A percentile compares a stretch with the other conserved stretches of the same genome.
These are phyloP conservation scores for Varanus salvator DNA, from an alignment of 2,113 vertebrate species.

Conservation along the genomic window DNA sequence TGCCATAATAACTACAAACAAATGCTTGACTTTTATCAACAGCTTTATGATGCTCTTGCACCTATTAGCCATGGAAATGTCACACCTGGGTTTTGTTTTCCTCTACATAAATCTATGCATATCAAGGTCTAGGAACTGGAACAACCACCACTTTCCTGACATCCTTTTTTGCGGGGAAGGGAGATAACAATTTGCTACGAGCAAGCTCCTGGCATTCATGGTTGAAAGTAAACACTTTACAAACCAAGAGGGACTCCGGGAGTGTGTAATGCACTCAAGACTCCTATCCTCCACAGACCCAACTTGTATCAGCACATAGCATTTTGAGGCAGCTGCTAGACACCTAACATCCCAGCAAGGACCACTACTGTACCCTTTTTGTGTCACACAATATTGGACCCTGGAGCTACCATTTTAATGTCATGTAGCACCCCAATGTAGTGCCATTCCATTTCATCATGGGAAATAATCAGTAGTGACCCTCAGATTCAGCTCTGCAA, in stretches of 20 bases:
- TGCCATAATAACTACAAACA: conserved; percentile 7
- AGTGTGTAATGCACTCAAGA: not conserved
- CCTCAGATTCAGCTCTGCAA: no score
- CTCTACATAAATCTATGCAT: not conserved
- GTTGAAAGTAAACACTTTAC: not conserved
- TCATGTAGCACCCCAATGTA: no score
- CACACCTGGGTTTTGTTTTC: not conserved
- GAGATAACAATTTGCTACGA: not conserved
- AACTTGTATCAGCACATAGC: not conserved
- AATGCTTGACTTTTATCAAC: not conserved
- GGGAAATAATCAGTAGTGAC: not conserved
- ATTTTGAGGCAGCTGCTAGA: not conserved
- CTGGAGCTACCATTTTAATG: no score
- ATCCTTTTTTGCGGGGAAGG: not conserved
- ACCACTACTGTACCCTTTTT: not conserved
- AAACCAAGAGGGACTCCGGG: not conserved
- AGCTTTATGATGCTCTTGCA: not conserved
- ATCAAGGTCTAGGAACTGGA: not conserved
- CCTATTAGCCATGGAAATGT: not conserved
- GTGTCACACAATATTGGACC: not conserved
- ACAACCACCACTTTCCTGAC: not conserved
- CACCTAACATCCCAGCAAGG: not conserved
- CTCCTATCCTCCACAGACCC: not conserved
- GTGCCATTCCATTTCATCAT: no score
- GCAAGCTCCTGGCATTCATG: not conserved